phyloP scores from a whole-genome alignment of 2,888 invertebrate genomes.

The Lypha dubia region DNA sequence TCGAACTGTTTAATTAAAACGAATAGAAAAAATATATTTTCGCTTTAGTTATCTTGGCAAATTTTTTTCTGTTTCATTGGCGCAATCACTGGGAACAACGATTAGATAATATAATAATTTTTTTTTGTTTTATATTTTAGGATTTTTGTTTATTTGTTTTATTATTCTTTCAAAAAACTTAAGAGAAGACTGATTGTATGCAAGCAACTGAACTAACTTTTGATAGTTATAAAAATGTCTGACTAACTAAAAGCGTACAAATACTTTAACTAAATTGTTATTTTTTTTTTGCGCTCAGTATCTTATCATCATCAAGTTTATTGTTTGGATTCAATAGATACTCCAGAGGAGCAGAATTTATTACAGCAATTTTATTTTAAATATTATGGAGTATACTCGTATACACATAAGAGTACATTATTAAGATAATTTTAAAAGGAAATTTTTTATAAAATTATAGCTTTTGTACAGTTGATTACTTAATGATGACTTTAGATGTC shows the following conservation, averaged over 20 bases:
- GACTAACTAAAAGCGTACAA: slow-evolving; percentile 28
- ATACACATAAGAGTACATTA: not conserved
- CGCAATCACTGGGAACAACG: slow-evolving; percentile 71
- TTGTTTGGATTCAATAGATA: slow-evolving; percentile 59
- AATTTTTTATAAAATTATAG: not conserved
- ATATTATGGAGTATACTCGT: not conserved
- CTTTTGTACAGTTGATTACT: not conserved
- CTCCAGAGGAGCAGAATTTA: slow-evolving; percentile 40
- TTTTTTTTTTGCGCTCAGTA: slow-evolving; percentile 49
- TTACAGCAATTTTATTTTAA: not conserved
- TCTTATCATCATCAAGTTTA: slow-evolving; percentile 58
- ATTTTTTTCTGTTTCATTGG: slow-evolving; percentile 72
- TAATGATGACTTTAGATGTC: slow-evolving; percentile 4
- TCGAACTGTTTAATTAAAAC: slow-evolving; percentile 68
- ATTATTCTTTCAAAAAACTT: slow-evolving; percentile 14
- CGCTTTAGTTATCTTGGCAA: slow-evolving; percentile 65
- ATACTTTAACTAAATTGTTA: slow-evolving; percentile 20
- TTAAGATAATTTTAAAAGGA: not conserved
- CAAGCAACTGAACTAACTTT: slow-evolving; percentile 41
- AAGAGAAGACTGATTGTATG: slow-evolving; percentile 30
- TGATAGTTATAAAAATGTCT: slow-evolving; percentile 14
- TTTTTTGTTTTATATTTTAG: slow-evolving; percentile 17
- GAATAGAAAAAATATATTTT: slow-evolving; percentile 51
- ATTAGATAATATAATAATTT: slow-evolving; percentile 74
- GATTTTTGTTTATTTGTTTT: slow-evolving; percentile 27